These are phyloP conservation scores for Remorina albescens DNA, from an alignment of 2,797 vertebrate genomes.

Conservation along the genomic window DNA sequence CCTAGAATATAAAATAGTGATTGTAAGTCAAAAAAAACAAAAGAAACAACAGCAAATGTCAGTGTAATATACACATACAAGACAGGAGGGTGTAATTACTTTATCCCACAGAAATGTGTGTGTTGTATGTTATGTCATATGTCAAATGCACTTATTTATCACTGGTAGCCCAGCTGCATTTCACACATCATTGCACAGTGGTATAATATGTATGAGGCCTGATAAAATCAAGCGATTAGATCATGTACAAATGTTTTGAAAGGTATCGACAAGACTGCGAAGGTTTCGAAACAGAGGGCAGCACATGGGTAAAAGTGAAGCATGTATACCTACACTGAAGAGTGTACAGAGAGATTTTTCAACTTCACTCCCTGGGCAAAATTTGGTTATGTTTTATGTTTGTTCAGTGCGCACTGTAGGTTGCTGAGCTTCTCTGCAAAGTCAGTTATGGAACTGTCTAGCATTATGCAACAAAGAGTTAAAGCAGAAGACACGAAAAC, in stretches of 20 bases:
- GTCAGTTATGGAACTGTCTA: slow-evolving; percentile 44
- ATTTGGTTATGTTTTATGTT: slow-evolving; percentile 63
- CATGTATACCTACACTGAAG: slow-evolving; percentile 40
- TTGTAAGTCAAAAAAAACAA: too few relatives aligned
- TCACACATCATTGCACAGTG: slow-evolving; percentile 53
- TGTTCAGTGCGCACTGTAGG: slow-evolving; percentile 45
- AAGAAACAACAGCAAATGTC: not conserved
- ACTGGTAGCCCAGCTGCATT: slow-evolving; percentile 33
- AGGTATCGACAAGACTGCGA: slow-evolving; percentile 36
- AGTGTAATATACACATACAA: not conserved
- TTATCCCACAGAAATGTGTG: slow-evolving; percentile 20
- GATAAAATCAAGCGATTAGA: slow-evolving; percentile 53
- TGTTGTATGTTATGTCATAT: slow-evolving; percentile 27
- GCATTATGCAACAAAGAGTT: slow-evolving; percentile 44
- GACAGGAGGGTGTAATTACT: not conserved
- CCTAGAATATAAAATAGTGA: not conserved
- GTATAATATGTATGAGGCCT: slow-evolving; percentile 50
- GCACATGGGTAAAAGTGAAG: slow-evolving; percentile 53
- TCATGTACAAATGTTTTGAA: slow-evolving; percentile 50
- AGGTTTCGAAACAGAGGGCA: slow-evolving; percentile 47
- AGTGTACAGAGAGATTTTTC: slow-evolving; percentile 46
- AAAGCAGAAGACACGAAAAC: slow-evolving; percentile 23
- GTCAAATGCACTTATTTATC: slow-evolving; percentile 43
- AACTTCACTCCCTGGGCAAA: slow-evolving; percentile 47
- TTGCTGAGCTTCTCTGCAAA: slow-evolving; percentile 52